Evolutionary conservation across 1,140 invertebrate genomes (phyloP).

Genomic region (Elysia chlorotica): DNA sequence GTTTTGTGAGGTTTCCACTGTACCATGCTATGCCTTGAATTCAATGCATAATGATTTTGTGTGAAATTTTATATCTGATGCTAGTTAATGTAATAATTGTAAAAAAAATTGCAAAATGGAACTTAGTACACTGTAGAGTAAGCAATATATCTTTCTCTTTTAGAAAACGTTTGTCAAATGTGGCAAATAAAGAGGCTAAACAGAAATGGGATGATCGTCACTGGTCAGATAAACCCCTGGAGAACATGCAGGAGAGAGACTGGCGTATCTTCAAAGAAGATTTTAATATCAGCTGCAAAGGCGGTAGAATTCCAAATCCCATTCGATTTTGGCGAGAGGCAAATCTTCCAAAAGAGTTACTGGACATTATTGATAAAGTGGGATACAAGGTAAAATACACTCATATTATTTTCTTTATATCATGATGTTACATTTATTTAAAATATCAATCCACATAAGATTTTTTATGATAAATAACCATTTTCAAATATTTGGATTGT

Average conservation of each 20-base stretch:
- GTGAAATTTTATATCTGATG: no score
- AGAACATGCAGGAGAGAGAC: conserved; percentile 98
- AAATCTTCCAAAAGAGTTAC: conserved; percentile 86
- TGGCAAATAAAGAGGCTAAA: conserved; percentile 95
- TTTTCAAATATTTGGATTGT: no score
- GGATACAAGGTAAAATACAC: conserved; percentile 77
- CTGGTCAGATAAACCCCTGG: conserved; percentile 93
- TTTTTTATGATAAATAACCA: no score
- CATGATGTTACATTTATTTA: no score
- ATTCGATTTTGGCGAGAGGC: conserved; percentile 95
- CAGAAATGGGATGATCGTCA: conserved; percentile 99
- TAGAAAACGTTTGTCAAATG: conserved; percentile 86
- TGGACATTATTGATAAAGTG: conserved; percentile 93
- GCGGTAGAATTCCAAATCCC: conserved; percentile 95
- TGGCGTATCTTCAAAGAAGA: conserved; percentile 99
- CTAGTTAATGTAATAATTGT: no score
- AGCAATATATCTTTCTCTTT: not conserved
- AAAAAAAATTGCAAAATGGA: no score
- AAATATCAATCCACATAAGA: no score
- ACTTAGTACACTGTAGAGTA: no score
- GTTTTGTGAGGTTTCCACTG: no score
- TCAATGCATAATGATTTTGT: no score
- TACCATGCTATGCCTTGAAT: no score
- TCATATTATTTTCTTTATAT: not conserved
- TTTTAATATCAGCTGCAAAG: conserved; percentile 99